Evolutionary conservation across 2,888 invertebrate species (phyloP), one percentile per base, ranked within the genome.

Genomic region (Sinodicranocentrus sp.): DNA sequence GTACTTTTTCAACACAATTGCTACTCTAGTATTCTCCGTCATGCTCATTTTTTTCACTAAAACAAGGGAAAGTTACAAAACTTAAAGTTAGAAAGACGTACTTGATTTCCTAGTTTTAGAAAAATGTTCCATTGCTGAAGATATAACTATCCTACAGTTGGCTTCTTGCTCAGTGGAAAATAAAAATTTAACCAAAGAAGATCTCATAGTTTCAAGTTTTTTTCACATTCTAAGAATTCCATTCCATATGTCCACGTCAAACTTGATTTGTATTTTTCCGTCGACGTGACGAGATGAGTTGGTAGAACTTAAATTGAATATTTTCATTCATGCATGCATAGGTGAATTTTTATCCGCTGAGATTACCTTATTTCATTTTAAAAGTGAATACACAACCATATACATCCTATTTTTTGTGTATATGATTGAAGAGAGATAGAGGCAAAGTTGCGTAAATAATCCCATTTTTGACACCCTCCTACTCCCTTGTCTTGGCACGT

Each of bases 381-480:
- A n/a, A n/a, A n/a, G n/a, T n/a, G n/a, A n/a, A n/a, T n/a, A n/a
- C n/a, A n/a, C n/a, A n/a, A n/a, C n/a, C n/a, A n/a, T n/a, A n/a
- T n/a, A n/a, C n/a, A n/a, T n/a, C n/a, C n/a, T n/a, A n/a, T n/a
- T n/a, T n/a, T n/a, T 23, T 10, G 21, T 57, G 21, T 19, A 52
- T 44, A 25, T 68, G 48, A 3, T 2, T 28, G 33, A 78, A 28
- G 52, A 43, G 48, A 65, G 26, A 8, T 54, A 13, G 70, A 79
- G 1, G 48, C 72, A 68, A 52, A 54, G 21, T 76, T 67, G 76
- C 71, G 82, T 70, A 76, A 82, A 76, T 82, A 82, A 82, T 76
- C 82, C 65, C 65, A 65, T 82, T 82, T 76, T 28, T 71, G 82
- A 82, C 82, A 82, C 82, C 76, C 82, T 70, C 65, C 72, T 73